Evolutionary conservation across 1,140 invertebrate genomes (phyloP), one percentile per base, ranked within the genome.

Genomic region (Pseudomyrmex pallidus): DNA sequence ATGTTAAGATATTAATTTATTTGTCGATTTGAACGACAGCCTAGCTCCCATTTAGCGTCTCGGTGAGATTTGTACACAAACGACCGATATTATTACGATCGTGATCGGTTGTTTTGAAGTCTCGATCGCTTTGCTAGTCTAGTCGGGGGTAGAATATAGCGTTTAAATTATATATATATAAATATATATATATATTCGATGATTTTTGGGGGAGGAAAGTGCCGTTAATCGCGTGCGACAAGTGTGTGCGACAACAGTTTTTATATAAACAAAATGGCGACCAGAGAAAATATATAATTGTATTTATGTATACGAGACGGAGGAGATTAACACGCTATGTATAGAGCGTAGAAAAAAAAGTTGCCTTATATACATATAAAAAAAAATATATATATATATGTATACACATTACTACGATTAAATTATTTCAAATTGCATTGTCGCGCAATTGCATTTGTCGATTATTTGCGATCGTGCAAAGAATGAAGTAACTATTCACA

Each of bases 41-140:
- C 22, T 56, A 62, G 74, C 48, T 77, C 63, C 72, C 59, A 44
- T 15, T 68, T 50, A 22, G 5, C 17, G 59, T 4, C 66, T 62
- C 57, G 66, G 52, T 70, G 59, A 70, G 64, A 54, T 46, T 63
- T 89, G 84, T 90, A 89, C 56, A 86, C 86, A 86, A 35, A 70
- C 63, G 67, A 50, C 63, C 10, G 20, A 50, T 80, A 56, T 85
- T 80, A 56, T 85, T 35, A 35, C 35, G 86, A 64, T 88, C 85
- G 83, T 85, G 88, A 62, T 54, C 66, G 78, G 86, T 85, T 35
- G 35, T 35, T 35, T 90, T 88, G 20, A 86, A 89, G 77, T 89
- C 68, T 85, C 68, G 85, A 89, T 91, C 78, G 90, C 91, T 91
- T 35, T 90, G 84, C 90, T 92, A 91, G 86, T 92, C 91, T 92